Evolutionary conservation across 2,797 vertebrate species (phyloP).

Genomic region (Ptychobarbus kaznakovi): DNA sequence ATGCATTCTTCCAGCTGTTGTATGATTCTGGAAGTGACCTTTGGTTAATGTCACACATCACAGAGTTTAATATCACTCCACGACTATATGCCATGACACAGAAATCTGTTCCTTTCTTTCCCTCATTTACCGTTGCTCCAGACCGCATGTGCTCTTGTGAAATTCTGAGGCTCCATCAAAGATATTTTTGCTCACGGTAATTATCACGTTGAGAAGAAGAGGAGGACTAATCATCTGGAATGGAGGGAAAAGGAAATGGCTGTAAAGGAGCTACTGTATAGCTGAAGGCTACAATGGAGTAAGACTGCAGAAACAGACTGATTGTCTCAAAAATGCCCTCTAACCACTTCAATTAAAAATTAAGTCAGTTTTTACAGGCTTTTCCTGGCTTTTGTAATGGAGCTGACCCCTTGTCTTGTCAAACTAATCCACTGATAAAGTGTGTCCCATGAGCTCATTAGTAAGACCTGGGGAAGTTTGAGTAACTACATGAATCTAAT

Average conservation of each 20-base stretch:
- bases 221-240: constrained; percentile 51
- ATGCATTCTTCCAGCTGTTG: constrained; percentile 60
- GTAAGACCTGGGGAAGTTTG: constrained; percentile 18
- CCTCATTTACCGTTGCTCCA: constrained; percentile 60
- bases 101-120: constrained; percentile 53
- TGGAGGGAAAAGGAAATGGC: background rate
- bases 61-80: constrained; percentile 75
- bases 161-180: constrained; percentile 65
- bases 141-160: constrained; percentile 22
- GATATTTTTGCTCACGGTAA: constrained; percentile 65
- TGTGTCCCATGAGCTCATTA: background rate
- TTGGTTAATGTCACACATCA: constrained; percentile 82
- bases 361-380: background rate
- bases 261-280: background rate
- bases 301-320: background rate
- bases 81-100: constrained; percentile 75
- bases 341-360: constrained; percentile 29
- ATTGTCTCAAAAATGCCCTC: constrained; percentile 18
- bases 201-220: constrained; percentile 60
- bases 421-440: constrained; percentile 29
- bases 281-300: constrained; percentile 13
- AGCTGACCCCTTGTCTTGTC: constrained; percentile 2
- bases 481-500: constrained; percentile 12
- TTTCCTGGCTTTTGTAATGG: background rate
- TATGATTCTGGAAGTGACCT: constrained; percentile 80